Evolutionary conservation across 2,797 vertebrate genomes (phyloP), one percentile per base, ranked within the genome.

Genomic region (Sebastes iracundus): DNA sequence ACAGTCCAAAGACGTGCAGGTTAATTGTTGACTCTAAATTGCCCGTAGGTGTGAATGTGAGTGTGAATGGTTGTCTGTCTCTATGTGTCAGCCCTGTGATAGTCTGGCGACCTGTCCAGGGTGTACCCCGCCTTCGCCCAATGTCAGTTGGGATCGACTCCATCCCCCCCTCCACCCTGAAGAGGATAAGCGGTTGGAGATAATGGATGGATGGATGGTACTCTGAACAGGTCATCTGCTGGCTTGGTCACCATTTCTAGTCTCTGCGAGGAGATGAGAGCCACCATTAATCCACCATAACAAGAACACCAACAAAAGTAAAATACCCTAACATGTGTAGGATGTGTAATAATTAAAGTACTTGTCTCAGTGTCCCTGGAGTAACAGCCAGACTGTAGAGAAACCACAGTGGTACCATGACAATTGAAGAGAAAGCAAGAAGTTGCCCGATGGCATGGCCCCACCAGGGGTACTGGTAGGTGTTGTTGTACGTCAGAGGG

Each of bases 391-490:
- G 30, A 13, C 60, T 81, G 77, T 92, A 93, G 30, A 93, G 32
- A 87, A 92, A 87, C 91, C 93, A 93, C 32, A 94, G 46, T 22
- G 93, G 93, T 14, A 81, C 71, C 52, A 92, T 2, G 22, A 92
- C 42, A 7, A 90, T 92, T 22, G 93, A 94, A 60, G 94, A 94
- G 23, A 94, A 78, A 27, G 91, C 89, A 4, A 95, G 83, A 28
- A 92, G 83, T 11, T 90, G 81, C 9, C 93, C 94, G 1, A 94
- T 83, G 27, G 66, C 90, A 27, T 93, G 87, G 33, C 89, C 91
- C 92, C 95, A 95, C 92, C 89, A 90, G 52, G 94, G 95, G 76
- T 93, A 95, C 27, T 90, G 79, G 28, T 95, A 95, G 7, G 75
- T 52, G 7, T 52, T 73, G 73, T 90, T 93, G 70, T 94, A 91